A percentile compares a stretch with the other conserved stretches of the same genome.
Evolutionary conservation across 2,113 vertebrate species (phyloP).

Genomic region (Meles meles): DNA sequence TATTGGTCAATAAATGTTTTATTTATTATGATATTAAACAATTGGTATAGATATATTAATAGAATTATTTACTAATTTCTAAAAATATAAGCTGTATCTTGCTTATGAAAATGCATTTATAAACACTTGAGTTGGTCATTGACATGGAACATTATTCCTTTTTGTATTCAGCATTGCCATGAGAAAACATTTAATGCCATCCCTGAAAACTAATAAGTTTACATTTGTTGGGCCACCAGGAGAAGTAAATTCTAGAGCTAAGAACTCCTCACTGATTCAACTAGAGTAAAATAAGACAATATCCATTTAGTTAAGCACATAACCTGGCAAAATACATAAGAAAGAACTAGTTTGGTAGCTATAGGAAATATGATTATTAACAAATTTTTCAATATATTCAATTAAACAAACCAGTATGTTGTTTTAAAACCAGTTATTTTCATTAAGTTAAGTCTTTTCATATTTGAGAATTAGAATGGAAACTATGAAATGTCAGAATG

Average conservation of each 20-base stretch:
- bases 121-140: not conserved
- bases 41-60: not conserved
- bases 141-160: not conserved
- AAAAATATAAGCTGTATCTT: not conserved
- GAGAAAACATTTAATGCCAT: not conserved
- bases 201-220: not conserved
- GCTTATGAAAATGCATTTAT: not conserved
- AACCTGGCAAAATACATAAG: not conserved
- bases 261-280: not conserved
- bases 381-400: not conserved
- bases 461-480: not conserved
- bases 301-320: not conserved
- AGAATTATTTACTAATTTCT: constrained; percentile 28
- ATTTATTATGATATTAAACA: constrained; percentile 6
- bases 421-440: not conserved
- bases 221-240: not conserved
- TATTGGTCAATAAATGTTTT: not conserved
- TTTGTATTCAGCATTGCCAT: not conserved
- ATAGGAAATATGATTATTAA: constrained; percentile 20
- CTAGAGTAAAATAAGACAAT: not conserved
- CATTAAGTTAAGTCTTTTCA: not conserved
- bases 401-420: not conserved
- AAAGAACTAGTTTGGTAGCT: constrained; percentile 11
- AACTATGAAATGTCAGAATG: not conserved
- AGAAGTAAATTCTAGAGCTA: not conserved